Percentiles rank a stretch among this genome's conserved stretches.
Evolutionary conservation across 1,140 invertebrate species (phyloP).

Genomic region (Zelostemma sp.): DNA sequence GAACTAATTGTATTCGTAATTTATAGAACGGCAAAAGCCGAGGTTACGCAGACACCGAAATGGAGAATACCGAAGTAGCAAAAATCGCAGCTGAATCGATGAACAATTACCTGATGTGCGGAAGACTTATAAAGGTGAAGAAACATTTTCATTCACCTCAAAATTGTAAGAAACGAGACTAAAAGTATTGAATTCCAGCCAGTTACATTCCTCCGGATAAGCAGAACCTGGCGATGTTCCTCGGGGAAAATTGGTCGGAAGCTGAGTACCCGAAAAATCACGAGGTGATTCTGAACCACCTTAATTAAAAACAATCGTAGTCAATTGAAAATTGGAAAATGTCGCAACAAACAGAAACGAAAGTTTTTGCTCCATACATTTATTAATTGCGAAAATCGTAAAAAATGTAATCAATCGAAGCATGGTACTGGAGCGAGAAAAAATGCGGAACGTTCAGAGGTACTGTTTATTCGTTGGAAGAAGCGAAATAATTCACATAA

Average conservation of each 20-base stretch:
- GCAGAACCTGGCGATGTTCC: conserved; percentile 66
- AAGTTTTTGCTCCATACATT: too few relatives aligned
- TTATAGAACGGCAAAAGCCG: conserved; percentile 82
- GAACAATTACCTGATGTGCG: conserved; percentile 96
- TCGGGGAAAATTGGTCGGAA: conserved; percentile 47
- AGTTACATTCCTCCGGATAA: conserved; percentile 73
- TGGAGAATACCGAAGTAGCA: conserved; percentile 86
- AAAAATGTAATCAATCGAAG: too few relatives aligned
- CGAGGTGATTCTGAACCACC: conserved; percentile 16
- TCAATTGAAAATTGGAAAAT: too few relatives aligned
- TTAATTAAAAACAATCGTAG: too few relatives aligned
- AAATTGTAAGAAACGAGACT: not conserved
- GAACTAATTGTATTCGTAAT: conserved; percentile 10
- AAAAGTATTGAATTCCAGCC: conserved; percentile 52
- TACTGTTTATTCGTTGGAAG: too few relatives aligned
- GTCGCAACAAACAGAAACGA: too few relatives aligned
- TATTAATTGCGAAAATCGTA: too few relatives aligned
- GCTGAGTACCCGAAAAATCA: conserved; percentile 54
- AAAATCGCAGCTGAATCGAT: conserved; percentile 95
- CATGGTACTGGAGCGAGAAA: too few relatives aligned
- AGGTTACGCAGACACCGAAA: conserved; percentile 92
- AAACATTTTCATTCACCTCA: not conserved
- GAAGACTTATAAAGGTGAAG: conserved; percentile 77
- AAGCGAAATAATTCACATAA: too few relatives aligned
- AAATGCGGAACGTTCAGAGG: too few relatives aligned